Conservation (phyloP, 2,113 vertebrate species). For the Athene cunicularia region DNA sequence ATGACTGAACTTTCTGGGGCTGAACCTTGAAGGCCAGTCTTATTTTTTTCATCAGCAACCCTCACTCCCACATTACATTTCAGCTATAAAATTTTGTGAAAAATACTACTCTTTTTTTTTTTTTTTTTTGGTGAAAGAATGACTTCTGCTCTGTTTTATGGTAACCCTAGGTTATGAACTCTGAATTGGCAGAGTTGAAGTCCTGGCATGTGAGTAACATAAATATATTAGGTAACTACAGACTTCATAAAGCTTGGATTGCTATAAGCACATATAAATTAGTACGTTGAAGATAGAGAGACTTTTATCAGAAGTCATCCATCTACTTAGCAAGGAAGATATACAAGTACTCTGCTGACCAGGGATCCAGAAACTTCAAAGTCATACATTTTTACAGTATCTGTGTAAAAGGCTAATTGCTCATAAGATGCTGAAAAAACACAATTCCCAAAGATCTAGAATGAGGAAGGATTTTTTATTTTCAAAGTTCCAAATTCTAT, state of each 20-base stretch:
- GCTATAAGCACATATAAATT: neutral
- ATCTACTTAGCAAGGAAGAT: neutral
- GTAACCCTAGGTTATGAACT: neutral
- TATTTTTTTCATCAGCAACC: neutral
- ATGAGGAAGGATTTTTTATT: neutral
- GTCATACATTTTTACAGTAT: neutral
- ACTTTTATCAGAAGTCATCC: neutral
- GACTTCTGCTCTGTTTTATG: neutral
- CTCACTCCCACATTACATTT: neutral
- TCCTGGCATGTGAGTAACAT: neutral
- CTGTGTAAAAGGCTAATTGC: neutral
- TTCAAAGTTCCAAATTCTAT: neutral
- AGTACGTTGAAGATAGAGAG: neutral
- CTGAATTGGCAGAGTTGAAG: neutral
- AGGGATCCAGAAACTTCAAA: neutral
- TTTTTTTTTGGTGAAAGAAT: neutral
- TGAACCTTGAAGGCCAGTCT: neutral
- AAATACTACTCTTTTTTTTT: neutral
- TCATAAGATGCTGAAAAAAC: neutral
- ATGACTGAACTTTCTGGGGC: neutral
- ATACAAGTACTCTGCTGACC: neutral
- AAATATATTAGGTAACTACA: neutral
- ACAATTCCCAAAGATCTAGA: neutral
- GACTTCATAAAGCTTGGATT: neutral
- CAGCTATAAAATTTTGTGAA: neutral